A percentile compares a stretch with the other conserved stretches of the same genome.
Conservation (phyloP, 2,797 vertebrate genomes). For the Sebastes miniatus region DNA sequence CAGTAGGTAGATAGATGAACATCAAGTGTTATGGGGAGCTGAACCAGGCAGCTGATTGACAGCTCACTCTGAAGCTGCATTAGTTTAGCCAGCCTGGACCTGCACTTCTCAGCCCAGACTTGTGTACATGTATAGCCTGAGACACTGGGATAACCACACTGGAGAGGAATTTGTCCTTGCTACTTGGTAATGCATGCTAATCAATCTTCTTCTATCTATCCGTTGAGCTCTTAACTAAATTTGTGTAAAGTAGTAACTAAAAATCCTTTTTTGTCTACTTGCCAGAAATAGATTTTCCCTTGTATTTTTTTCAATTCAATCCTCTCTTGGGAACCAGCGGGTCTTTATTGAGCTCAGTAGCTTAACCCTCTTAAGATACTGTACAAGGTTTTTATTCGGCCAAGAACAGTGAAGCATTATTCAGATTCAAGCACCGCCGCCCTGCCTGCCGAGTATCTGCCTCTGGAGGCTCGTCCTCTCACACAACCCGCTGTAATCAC, state of each 20-base stretch:
- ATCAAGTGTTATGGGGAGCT: not conserved
- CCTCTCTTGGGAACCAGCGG: not conserved
- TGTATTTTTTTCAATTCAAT: not conserved
- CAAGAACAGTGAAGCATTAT: conserved; percentile 44
- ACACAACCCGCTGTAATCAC: conserved; percentile 46
- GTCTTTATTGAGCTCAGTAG: conserved; percentile 1
- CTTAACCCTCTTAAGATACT: not conserved
- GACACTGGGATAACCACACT: not conserved
- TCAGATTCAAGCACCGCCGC: conserved; percentile 4
- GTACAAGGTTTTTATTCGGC: conserved; percentile 33
- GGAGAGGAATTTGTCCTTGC: not conserved
- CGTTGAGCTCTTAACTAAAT: not conserved
- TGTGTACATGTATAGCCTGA: not conserved
- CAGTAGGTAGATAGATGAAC: not conserved
- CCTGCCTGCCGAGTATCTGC: conserved; percentile 8
- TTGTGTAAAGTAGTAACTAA: not conserved
- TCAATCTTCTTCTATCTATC: not conserved
- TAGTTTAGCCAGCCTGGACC: not conserved
- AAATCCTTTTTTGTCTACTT: not conserved
- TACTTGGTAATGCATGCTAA: not conserved
- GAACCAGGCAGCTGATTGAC: not conserved
- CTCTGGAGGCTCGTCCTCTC: conserved; percentile 35
- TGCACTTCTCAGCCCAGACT: not conserved
- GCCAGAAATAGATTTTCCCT: not conserved
- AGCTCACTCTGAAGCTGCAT: not conserved